These are phyloP conservation scores for Isaurus tuberculatus DNA, from an alignment of 92 coral and sea anemone genomes.

Conservation along the genomic window DNA sequence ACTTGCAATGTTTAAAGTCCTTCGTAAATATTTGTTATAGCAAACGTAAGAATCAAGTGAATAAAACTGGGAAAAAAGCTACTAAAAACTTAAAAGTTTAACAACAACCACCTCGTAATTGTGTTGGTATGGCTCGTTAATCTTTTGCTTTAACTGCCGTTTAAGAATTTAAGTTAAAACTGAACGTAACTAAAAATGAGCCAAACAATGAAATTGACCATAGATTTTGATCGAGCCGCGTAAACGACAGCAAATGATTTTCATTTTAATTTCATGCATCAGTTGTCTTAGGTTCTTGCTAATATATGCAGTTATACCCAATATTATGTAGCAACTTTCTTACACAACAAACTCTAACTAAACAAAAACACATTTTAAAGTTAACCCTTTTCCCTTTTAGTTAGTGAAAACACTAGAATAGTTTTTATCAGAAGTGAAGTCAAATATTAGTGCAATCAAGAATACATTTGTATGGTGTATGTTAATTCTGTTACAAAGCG, in stretches of 20 bases:
- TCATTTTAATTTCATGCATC: background rate
- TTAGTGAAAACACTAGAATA: background rate
- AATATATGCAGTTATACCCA: background rate
- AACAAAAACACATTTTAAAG: background rate
- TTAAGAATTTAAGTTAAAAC: background rate
- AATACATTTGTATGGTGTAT: background rate
- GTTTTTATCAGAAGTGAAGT: background rate
- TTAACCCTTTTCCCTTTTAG: background rate
- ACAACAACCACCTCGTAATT: background rate
- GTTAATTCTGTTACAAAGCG: background rate
- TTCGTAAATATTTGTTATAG: background rate
- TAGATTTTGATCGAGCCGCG: background rate
- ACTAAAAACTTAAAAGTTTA: background rate
- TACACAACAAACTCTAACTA: background rate
- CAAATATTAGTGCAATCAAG: conserved; percentile 4
- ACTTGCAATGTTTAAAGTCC: background rate
- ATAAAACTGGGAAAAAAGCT: background rate
- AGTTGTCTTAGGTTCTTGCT: background rate
- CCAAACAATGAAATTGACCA: background rate
- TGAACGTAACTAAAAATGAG: background rate
- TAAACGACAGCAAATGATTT: background rate
- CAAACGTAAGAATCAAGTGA: background rate
- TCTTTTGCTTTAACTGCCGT: background rate
- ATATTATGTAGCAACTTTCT: too few species aligned
- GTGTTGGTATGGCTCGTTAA: background rate